A percentile compares a stretch with the other conserved stretches of the same genome.
Conservation (phyloP, 2,113 vertebrate species). For the Strix uralensis region DNA sequence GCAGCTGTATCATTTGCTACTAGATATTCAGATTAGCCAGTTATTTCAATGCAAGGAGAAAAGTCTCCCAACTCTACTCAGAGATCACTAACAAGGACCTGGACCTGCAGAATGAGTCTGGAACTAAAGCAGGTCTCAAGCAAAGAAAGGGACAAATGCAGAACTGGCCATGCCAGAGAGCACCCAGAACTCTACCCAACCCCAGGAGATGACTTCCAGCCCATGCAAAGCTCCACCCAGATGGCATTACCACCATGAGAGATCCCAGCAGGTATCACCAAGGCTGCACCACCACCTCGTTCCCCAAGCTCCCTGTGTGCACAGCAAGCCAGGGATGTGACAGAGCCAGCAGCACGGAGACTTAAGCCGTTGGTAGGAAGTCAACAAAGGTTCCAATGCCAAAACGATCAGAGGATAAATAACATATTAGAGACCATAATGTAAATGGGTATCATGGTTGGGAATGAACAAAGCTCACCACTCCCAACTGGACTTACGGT, state of each 20-base stretch:
- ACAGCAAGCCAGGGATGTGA: not conserved
- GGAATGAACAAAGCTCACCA: not conserved
- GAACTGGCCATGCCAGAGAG: not conserved
- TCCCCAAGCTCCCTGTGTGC: not conserved
- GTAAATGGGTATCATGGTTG: fast-evolving
- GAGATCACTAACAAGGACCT: not conserved
- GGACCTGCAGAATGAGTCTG: not conserved
- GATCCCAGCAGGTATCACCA: not conserved
- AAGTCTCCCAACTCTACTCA: not conserved
- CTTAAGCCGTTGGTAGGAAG: not conserved
- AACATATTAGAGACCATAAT: not conserved
- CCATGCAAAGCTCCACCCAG: not conserved
- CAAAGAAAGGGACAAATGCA: not conserved
- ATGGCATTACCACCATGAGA: not conserved
- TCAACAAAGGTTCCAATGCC: not conserved
- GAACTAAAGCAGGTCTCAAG: not conserved
- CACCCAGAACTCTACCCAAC: not conserved
- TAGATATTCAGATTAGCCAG: not conserved
- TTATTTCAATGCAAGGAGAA: not conserved
- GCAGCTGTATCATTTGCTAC: not conserved
- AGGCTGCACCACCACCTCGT: not conserved
- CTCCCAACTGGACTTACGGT: not conserved
- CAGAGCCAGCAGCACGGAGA: not conserved
- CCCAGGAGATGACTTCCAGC: not conserved
- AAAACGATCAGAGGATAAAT: not conserved